A percentile compares a stretch with the other conserved stretches of the same genome.
phyloP scores from a whole-genome alignment of 2,888 invertebrate genomes.

The Schizaphis graminum region DNA sequence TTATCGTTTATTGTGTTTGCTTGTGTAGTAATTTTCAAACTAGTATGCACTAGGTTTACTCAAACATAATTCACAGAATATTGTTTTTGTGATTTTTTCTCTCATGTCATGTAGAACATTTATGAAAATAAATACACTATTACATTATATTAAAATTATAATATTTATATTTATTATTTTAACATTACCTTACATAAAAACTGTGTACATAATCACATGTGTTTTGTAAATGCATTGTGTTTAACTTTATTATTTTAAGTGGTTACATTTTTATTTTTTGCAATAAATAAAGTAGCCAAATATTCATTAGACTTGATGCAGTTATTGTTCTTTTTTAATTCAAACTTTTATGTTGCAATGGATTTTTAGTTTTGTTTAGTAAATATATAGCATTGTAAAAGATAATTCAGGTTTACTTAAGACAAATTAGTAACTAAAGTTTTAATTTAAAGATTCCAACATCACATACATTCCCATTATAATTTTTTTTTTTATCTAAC shows the following conservation, averaged over 20 bases:
- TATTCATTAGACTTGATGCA: neutral
- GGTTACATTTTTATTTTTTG: conserved; percentile 18
- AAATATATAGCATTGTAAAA: neutral
- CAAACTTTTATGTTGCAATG: too few species aligned
- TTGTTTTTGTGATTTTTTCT: conserved; percentile 36
- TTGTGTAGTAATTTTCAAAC: conserved; percentile 21
- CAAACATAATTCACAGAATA: conserved; percentile 25
- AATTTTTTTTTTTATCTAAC: neutral
- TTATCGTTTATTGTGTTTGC: conserved; percentile 2
- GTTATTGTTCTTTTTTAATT: neutral
- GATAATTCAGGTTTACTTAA: neutral
- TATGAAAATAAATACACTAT: conserved; percentile 35
- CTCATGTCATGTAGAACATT: conserved; percentile 1
- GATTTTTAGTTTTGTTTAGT: neutral
- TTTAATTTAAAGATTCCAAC: neutral
- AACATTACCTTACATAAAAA: neutral
- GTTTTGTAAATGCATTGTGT: conserved; percentile 20
- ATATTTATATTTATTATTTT: conserved; percentile 9
- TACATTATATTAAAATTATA: conserved; percentile 1
- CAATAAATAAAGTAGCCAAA: conserved; percentile 12
- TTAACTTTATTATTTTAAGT: conserved; percentile 14
- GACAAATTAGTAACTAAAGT: neutral
- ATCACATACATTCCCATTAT: neutral
- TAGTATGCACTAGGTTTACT: conserved; percentile 22
- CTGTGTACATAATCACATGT: neutral